These are phyloP conservation scores for Oasisia sp. DNA, from an alignment of 2,888 invertebrate species.

Conservation along the genomic window DNA sequence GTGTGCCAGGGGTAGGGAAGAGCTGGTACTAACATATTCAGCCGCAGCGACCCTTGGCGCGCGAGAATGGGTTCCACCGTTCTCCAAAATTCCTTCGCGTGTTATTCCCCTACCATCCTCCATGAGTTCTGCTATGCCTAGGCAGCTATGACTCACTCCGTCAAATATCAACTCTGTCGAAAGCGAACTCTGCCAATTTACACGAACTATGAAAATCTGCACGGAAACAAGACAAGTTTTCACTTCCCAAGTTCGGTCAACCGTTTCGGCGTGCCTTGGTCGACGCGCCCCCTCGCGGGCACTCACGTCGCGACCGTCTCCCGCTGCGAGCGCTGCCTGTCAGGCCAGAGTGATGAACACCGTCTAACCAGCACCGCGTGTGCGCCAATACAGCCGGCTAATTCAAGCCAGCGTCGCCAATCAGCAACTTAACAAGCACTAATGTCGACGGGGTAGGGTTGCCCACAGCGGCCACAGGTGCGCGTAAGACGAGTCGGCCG, in stretches of 20 bases:
- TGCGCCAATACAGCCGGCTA: constrained; percentile 10
- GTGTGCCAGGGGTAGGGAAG: too few relatives aligned
- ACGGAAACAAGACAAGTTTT: not conserved
- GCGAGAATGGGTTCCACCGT: too few relatives aligned
- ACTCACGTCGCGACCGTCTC: not conserved
- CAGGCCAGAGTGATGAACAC: not conserved
- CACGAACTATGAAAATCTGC: not conserved
- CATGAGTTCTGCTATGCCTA: too few relatives aligned
- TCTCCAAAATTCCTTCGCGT: too few relatives aligned
- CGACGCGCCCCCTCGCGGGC: not conserved
- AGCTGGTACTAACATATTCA: too few relatives aligned
- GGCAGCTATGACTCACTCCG: too few relatives aligned
- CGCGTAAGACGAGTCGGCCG: not conserved
- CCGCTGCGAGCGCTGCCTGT: not conserved
- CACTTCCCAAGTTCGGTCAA: not conserved
- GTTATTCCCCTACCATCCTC: too few relatives aligned
- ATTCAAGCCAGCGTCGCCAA: not conserved
- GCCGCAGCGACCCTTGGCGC: too few relatives aligned
- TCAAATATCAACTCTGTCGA: too few relatives aligned
- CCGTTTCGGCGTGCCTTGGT: not conserved
- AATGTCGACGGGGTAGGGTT: constrained; percentile 13
- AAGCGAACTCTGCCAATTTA: not conserved
- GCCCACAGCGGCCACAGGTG: not conserved
- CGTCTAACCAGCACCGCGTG: constrained; percentile 12
- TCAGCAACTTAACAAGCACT: constrained; percentile 6